Evolutionary conservation across 2,113 vertebrate species (phyloP), one percentile per base, ranked within the genome.

Genomic region (Rutilus rutilus): DNA sequence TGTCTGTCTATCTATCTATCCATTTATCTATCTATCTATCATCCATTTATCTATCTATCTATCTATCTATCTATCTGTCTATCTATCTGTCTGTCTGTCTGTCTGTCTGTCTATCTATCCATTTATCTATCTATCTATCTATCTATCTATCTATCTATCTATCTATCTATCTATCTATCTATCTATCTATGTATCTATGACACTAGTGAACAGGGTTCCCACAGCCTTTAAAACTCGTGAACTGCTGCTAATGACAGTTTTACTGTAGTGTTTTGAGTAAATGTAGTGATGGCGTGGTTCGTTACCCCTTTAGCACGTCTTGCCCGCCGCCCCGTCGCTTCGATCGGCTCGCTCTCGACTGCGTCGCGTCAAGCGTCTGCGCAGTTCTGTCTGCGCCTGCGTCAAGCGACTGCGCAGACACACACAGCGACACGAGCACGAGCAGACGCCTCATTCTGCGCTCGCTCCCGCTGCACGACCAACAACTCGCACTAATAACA

Each of bases 231-330:
- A 7, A 6, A 2, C 54, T 8, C 2, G 4, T 21, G 10, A 42
- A 15, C 23, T 14, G 57, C 33, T 25, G 52, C 33, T 62, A 15
- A 60, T 45, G 33, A 10, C 33, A 9, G 60, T 19, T 27, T 80
- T 17, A 42, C 5, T 19, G 1, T 5, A 2, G n/a, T 65, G 77
- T 79, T 79, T 11, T 0, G 52, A 36, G 54, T 33, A 33, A 82
- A 14, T 52, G 25, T 2, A 2, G 52, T 47, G 42, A 45, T 54
- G 75, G 8, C 19, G 47, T n/a, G 75, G 52, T 25, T 2, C 4
- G 1, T 95, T 96, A 99, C 98, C 98, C 97, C 94, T 97, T 97
- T 33, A 99, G 97, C 30, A 96, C 95, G 85, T 98, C 97, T 87
- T 97, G 95, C 0, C 92, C 94, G 77, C 92, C 94, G 57, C 96